phyloP scores from a whole-genome alignment of 2,888 invertebrate genomes.

The Eurytoma californica region DNA sequence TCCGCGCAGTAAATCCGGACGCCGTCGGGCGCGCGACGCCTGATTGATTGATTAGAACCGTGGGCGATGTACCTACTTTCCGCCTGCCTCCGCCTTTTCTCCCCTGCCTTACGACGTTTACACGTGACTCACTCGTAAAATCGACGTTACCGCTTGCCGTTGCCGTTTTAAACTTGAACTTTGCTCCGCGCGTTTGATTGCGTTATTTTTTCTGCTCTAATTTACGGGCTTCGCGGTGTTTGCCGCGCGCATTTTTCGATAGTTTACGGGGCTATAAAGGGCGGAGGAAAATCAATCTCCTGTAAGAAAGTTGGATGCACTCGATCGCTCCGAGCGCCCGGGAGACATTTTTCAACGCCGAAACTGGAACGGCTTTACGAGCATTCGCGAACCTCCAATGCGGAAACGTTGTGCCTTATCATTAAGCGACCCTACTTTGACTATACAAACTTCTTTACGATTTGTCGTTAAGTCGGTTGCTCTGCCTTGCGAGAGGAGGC shows the following conservation, averaged over 20 bases:
- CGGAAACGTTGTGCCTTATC: constrained; percentile 12
- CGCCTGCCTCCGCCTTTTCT: too few relatives aligned
- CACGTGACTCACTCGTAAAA: too few relatives aligned
- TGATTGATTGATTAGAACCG: constrained; percentile 48
- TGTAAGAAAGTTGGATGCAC: constrained; percentile 7
- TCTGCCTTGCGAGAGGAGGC: neutral
- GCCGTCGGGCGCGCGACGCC: constrained; percentile 5
- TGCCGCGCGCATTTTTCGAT: too few relatives aligned
- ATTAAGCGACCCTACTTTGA: constrained; percentile 12
- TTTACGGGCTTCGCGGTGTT: neutral
- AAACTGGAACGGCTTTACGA: constrained; percentile 30
- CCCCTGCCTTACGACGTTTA: too few relatives aligned
- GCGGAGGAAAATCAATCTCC: constrained; percentile 28
- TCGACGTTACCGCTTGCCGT: too few relatives aligned
- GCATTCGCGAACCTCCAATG: neutral
- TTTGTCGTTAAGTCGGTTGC: constrained; percentile 25
- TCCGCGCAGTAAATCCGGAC: constrained; percentile 40
- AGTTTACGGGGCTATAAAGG: constrained; percentile 1
- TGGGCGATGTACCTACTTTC: neutral
- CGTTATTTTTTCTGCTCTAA: neutral
- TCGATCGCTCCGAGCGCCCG: neutral
- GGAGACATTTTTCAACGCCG: constrained; percentile 8
- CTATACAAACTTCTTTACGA: constrained; percentile 20
- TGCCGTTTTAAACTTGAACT: too few relatives aligned
- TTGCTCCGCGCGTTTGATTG: neutral